Conservation (phyloP, 2,888 invertebrate genomes). For the Acrocera orbiculus region DNA sequence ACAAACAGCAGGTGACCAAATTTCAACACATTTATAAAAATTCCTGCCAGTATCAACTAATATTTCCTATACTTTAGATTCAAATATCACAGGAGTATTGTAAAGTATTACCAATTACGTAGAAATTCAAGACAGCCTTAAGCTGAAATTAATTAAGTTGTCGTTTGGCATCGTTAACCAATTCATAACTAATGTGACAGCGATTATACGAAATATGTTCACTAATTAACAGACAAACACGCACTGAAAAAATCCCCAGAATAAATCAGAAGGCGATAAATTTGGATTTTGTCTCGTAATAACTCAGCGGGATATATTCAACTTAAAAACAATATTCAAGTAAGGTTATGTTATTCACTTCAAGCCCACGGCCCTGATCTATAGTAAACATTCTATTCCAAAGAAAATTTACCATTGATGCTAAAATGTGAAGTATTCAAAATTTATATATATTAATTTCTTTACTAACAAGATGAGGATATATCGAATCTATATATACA, state of each 20-base stretch:
- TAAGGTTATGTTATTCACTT: background rate
- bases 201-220: slow-evolving; percentile 32
- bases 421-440: slow-evolving; percentile 11
- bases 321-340: slow-evolving; percentile 7
- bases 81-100: no score
- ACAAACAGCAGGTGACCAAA: no score
- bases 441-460: slow-evolving; percentile 12
- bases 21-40: no score
- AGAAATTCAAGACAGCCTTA: no score
- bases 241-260: slow-evolving; percentile 17
- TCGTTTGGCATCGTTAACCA: background rate
- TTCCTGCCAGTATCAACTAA: no score
- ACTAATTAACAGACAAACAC: slow-evolving; percentile 29
- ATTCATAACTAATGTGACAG: slow-evolving; percentile 24
- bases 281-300: slow-evolving; percentile 32
- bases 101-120: no score
- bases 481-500: no score
- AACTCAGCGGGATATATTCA: slow-evolving; percentile 31
- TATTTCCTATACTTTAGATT: no score
- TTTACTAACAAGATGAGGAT: slow-evolving; percentile 11
- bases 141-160: background rate
- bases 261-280: slow-evolving; percentile 32
- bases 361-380: background rate
- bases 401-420: slow-evolving; percentile 6
- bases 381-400: slow-evolving; percentile 1